Evolutionary conservation across 2,888 invertebrate species (phyloP).

Genomic region (Drosophila mercatorum): DNA sequence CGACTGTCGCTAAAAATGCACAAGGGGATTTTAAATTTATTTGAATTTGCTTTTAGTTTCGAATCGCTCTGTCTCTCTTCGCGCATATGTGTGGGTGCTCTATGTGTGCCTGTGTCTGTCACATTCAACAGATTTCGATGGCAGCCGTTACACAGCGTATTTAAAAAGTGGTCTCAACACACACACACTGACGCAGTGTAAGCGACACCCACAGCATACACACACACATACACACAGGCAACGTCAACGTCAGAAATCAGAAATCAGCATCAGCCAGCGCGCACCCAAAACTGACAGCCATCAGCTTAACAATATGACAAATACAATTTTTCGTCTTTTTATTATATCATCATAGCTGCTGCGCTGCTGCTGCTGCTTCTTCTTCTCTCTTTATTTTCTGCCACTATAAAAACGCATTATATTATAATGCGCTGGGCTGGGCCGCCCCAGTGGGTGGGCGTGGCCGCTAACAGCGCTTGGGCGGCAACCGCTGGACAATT

Average conservation of each 20-base stretch:
- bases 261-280: conserved; percentile 38
- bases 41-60: conserved; percentile 81
- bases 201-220: conserved; percentile 31
- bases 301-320: conserved; percentile 80
- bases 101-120: conserved; percentile 33
- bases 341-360: conserved; percentile 63
- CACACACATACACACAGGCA: conserved; percentile 22
- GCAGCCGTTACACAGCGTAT: conserved; percentile 76
- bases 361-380: neutral
- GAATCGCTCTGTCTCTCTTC: conserved; percentile 29
- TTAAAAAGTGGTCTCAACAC: conserved; percentile 74
- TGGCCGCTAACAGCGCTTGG: conserved; percentile 49
- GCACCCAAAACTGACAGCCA: conserved; percentile 65
- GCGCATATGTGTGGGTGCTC: conserved; percentile 5
- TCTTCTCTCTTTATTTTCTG: neutral
- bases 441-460: conserved; percentile 36
- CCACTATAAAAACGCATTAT: conserved; percentile 75
- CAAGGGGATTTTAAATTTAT: conserved; percentile 79
- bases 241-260: conserved; percentile 41
- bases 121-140: conserved; percentile 79
- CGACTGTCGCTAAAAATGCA: conserved; percentile 76
- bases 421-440: conserved; percentile 71
- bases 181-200: conserved; percentile 24
- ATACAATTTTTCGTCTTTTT: conserved; percentile 76
- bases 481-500: conserved; percentile 73